Evolutionary conservation across 1,140 invertebrate genomes (phyloP).

Genomic region (Calosoma granatense): DNA sequence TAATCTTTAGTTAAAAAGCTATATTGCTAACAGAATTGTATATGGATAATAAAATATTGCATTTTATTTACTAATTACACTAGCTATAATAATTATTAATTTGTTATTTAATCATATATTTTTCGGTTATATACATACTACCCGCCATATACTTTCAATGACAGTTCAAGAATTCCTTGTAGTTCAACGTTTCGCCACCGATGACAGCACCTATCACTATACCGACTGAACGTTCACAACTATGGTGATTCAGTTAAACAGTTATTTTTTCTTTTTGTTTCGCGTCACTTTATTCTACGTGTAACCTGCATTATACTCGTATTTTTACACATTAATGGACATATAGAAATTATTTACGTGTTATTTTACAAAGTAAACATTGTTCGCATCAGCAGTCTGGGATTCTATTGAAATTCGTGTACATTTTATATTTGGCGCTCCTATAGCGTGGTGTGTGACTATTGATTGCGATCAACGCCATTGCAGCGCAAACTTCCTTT

Average conservation of each 20-base stretch:
- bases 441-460: not conserved
- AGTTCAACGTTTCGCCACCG: too few relatives aligned
- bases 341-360: not conserved
- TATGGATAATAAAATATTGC: too few relatives aligned
- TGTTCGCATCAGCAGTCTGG: too few relatives aligned
- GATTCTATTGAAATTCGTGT: too few relatives aligned
- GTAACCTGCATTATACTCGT: not conserved
- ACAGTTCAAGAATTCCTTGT: too few relatives aligned
- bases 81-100: too few relatives aligned
- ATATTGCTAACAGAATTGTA: too few relatives aligned
- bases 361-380: not conserved
- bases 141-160: too few relatives aligned
- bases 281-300: not conserved
- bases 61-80: too few relatives aligned
- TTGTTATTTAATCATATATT: too few relatives aligned
- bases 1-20: too few relatives aligned
- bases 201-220: not conserved
- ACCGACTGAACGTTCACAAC: not conserved
- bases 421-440: not conserved
- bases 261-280: constrained; percentile 7
- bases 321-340: not conserved
- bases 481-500: not conserved
- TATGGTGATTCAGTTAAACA: not conserved
- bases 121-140: too few relatives aligned
- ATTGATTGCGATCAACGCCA: not conserved